Base-by-base conservation (phyloP, 2,797 vertebrate species). In the Chiloscyllium punctatum region DNA sequence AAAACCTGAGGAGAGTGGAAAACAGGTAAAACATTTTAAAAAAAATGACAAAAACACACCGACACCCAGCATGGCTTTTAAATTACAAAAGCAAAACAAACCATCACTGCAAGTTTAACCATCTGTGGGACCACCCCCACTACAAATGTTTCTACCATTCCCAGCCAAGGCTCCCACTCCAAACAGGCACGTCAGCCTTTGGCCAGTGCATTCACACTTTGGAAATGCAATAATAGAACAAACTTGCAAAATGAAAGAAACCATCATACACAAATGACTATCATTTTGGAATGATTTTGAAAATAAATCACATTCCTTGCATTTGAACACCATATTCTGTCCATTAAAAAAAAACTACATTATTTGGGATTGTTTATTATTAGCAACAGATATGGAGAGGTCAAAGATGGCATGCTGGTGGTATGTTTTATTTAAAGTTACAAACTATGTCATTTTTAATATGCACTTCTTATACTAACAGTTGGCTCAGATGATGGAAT, bases 1-100 rank as follows among this genome's bases (percentile, higher is more conserved):
- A 98, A 98, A 72, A 99, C 98, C 99, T 99, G 97, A 72, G 96
- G 9, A 96, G 27, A 68, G 30, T 69, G 42, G 0, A 92, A 48
- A 92, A 92, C n/a, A 15, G 66, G n/a, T 69, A 37, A 92, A 92
- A 69, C 1, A 48, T 48, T 48, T 48, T 48, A 25, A 25, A 69
- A 37, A 37, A 69, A 92, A 3, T 69, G 66, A 42, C 33, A 66
- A 42, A 79, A 88, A 69, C 23, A 92, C 30, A 92, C 27, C 27
- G 15, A 90, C 16, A 66, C 5, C 16, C 51, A 8, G 23, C 11
- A 87, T 27, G 11, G 86, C 86, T 88, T 88, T 88, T 86, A 69
- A 77, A 79, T 53, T 18, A 90, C 18, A 62, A 33, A 4, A 57
- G 62, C 53, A 90, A 90, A 57, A 57, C 53, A 15, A 88, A n/a